Evolutionary conservation across 2,888 invertebrate genomes (phyloP), one percentile per base, ranked within the genome.

Genomic region (Temnothorax rugatulus): DNA sequence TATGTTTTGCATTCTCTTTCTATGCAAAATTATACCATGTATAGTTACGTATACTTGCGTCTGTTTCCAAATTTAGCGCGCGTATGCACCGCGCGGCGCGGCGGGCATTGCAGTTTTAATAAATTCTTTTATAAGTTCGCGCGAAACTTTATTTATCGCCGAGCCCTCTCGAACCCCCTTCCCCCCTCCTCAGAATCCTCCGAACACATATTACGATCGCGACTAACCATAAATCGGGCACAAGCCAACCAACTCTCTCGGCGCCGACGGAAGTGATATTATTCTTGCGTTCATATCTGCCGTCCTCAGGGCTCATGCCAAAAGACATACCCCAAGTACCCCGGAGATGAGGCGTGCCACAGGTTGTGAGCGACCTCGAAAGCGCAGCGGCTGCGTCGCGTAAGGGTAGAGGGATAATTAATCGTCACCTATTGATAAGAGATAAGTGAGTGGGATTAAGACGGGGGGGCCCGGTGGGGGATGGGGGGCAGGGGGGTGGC

Each of bases 381-480:
- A 71, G 21, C 66, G 84, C 64, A 79, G 34, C 69, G 79, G 68
- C 71, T 69, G 79, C 71, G 63, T 61, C 61, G 69, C 84, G 66
- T 59, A 68, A 7, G 38, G 85, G 73, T 86, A 83, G 84, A 90
- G 90, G 85, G 91, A 92, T 93, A 93, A 93, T 93, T 93, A 93
- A 93, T 93, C 92, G 91, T 91, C 87, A 86, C 87, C 88, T 90
- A 93, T 93, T 92, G 93, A 93, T 92, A 91, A 92, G 89, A 93
- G 92, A 92, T 93, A 91, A 92, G 90, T 89, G 90, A 91, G 92
- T 88, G 87, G 89, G 88, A 89, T 91, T 90, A 89, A 87, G 86
- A 86, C 84, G 73, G 69, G 29, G 29, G 3, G 59, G 73, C 13
- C n/a, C 18, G 52, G 66, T 61, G 71, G 59, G 71, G 63, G 61